A percentile compares a stretch with the other conserved stretches of the same genome.
phyloP scores from a whole-genome alignment of 2,113 vertebrate species.

The Phyllostomus hastatus region DNA sequence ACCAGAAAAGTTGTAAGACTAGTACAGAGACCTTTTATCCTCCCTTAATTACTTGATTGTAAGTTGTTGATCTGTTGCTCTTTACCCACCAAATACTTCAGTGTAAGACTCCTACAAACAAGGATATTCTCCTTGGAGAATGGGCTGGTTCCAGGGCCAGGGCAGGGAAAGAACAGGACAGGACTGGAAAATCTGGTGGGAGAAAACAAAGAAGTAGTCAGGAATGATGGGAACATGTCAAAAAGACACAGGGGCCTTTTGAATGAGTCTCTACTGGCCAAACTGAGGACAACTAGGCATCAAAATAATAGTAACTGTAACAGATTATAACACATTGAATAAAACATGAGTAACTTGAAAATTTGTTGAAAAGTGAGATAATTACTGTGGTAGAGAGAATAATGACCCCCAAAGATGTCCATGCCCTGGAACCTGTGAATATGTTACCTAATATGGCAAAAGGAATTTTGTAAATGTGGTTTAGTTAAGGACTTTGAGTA shows the following conservation, averaged over 20 bases:
- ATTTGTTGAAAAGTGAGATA: not conserved
- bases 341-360: not conserved
- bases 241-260: not conserved
- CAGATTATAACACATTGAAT: not conserved
- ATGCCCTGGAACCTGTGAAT: not conserved
- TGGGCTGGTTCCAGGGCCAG: not conserved
- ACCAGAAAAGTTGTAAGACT: not conserved
- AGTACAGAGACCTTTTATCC: not conserved
- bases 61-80: not conserved
- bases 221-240: not conserved
- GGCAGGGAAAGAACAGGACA: not conserved
- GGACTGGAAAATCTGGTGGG: not conserved
- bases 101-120: not conserved
- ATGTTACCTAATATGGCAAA: not conserved
- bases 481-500: not conserved
- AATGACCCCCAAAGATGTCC: not conserved
- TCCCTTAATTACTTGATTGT: not conserved
- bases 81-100: not conserved
- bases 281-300: not conserved
- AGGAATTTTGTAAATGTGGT: not conserved
- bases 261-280: not conserved
- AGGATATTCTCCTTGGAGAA: not conserved
- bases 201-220: not conserved
- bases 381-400: not conserved
- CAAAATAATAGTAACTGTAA: not conserved